phyloP scores from a whole-genome alignment of 2,797 vertebrate species.

The Galaxias olidus region DNA sequence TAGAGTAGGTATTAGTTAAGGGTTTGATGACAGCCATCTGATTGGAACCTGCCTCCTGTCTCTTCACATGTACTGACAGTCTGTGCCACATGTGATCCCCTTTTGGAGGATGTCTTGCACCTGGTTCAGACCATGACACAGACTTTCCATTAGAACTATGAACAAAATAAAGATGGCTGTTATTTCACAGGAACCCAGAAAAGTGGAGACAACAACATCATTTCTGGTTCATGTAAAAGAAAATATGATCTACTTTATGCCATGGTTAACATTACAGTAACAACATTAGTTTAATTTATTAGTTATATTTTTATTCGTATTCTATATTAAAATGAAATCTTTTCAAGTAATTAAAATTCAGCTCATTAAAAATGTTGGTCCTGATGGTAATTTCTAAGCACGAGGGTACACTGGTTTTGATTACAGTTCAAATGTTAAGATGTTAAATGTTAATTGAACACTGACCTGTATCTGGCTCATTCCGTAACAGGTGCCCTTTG shows the following conservation, averaged over 20 bases:
- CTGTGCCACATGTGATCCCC: conserved; percentile 97
- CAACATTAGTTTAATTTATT: too few species aligned
- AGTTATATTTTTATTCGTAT: background rate
- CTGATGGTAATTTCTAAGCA: conserved; percentile 57
- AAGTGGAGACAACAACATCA: conserved; percentile 65
- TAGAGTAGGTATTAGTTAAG: conserved; percentile 90
- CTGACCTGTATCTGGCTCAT: conserved; percentile 67
- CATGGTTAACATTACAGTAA: conserved; percentile 5
- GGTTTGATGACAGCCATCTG: conserved; percentile 99
- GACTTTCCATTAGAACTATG: conserved; percentile 99
- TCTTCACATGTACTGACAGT: conserved; percentile 99
- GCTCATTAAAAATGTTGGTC: conserved; percentile 24
- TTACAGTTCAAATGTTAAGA: conserved; percentile 55
- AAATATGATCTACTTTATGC: conserved; percentile 17
- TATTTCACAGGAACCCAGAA: conserved; percentile 80
- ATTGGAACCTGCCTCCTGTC: conserved; percentile 95
- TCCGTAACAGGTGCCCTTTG: conserved; percentile 63
- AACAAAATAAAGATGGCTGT: conserved; percentile 94
- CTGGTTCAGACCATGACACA: conserved; percentile 99
- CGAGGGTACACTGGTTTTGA: conserved; percentile 73
- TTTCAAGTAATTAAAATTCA: too few species aligned
- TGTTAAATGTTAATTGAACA: conserved; percentile 65
- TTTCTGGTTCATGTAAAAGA: conserved; percentile 68
- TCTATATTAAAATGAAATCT: too few species aligned
- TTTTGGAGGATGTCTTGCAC: conserved; percentile 94